phyloP scores from a whole-genome alignment of 1,140 invertebrate species.

The Portunus trituberculatus region DNA sequence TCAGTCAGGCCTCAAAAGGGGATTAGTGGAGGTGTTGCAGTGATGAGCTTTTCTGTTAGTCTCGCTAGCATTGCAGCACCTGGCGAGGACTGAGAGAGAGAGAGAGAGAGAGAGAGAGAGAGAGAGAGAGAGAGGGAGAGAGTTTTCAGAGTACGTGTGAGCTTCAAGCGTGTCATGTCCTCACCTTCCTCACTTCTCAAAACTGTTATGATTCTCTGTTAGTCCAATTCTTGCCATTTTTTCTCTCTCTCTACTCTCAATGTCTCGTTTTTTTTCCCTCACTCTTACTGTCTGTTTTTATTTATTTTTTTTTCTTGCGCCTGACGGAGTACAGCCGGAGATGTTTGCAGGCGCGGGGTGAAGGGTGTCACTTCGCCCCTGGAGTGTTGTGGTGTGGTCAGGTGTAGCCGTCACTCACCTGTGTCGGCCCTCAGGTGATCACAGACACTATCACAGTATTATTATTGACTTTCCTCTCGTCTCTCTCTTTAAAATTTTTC shows the following conservation, averaged over 20 bases:
- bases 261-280: background rate
- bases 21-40: background rate
- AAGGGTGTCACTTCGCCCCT: background rate
- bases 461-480: background rate
- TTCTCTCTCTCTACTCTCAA: background rate
- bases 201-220: background rate
- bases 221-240: background rate
- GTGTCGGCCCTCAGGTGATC: background rate
- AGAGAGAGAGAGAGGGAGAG: no score
- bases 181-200: background rate
- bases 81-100: background rate
- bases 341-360: background rate
- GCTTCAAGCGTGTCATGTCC: background rate
- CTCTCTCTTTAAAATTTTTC: background rate
- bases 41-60: constrained; percentile 3
- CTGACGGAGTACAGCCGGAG: background rate
- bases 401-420: background rate
- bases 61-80: background rate
- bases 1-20: constrained; percentile 17
- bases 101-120: no score
- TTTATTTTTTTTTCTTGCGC: background rate
- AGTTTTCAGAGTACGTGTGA: background rate
- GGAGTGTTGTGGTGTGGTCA: background rate
- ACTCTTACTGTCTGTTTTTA: background rate
- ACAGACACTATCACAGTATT: background rate